Base-by-base conservation (phyloP, 2,888 invertebrate genomes). In the Drosophila demipolita region DNA sequence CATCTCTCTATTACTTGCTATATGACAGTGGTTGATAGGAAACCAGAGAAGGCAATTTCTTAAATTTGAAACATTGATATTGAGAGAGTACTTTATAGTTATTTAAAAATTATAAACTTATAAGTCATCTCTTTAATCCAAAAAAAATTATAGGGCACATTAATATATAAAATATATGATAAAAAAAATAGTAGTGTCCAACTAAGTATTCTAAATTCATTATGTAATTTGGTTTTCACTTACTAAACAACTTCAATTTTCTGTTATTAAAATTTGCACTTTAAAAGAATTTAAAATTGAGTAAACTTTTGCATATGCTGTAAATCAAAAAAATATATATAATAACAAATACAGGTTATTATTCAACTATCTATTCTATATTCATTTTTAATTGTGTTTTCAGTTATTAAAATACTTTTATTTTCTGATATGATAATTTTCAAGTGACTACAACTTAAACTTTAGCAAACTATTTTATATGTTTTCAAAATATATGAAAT, bases 11-110 rank as follows among this genome's bases (percentile, higher is more conserved):
- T 23, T 15, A 23, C 23, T 23, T 45, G 15, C 8, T 23, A 15
- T 1, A 0, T 20, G 7, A 23, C 1, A 23, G 12, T 23, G 15
- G 45, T 1, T 8, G 7, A 0, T 23, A 0, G 7, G 1, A 23
- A 45, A 15, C 7, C 45, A 45, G 20, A 23, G 7, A 45, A 45
- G 1, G 1, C 3, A 23, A 0, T 45, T 15, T 15, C 3, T 15
- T 15, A 3, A 23, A 15, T 23, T 15, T 45, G 20, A 1, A 7
- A 1, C 1, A 3, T 1, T 15, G 7, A 45, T 1, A 12, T 0
- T 45, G 1, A 45, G 1, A 8, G 1, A 8, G 12, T 12, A 7
- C 0, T 7, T 12, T 12, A 12, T 1, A 20, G 0, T 6, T 20
- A 0, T 7, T 12, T 42, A 2, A 20, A 12, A 1, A 3, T 3